Base-by-base conservation (phyloP, 2,113 vertebrate genomes). In the Sorex fumeus region DNA sequence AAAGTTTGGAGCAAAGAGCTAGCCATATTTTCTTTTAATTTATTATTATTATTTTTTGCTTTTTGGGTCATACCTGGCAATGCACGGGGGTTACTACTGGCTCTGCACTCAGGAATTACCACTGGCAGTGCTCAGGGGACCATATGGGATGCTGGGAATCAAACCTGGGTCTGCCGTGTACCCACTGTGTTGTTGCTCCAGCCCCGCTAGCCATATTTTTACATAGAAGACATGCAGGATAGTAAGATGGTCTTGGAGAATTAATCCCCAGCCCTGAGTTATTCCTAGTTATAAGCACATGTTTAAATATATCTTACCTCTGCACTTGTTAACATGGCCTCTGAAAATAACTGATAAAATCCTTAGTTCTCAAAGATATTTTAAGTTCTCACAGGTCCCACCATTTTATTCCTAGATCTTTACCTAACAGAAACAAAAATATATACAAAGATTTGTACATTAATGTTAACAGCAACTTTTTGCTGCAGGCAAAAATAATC, bases 311-410 rank as follows among this genome's bases (percentile, higher is more conserved):
- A n/a, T 87, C 43, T 77, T 6, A 86, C 12, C 18, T 40, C 30
- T 90, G 2, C 0, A 72, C 34, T 27, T 77, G 18, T 47, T 81
- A 85, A 86, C 23, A 92, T 36, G 27, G 13, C 10, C 12, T 82
- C 60, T 91, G 23, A 19, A 25, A 72, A 36, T 87, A 40, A 43
- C 21, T 69, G 79, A 89, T 60, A 90, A 94, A 84, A 36, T 60
- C 10, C 9, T 88, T 79, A 36, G 18, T 76, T 91, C 89, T 80
- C 23, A 87, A 87, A 94, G 21, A 60, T 88, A 43, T 57, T 70
- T 75, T 45, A 93, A 28, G 27, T 83, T 82, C 7, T 28, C 11
- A 62, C 43, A 32, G 23, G 87, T 12, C 8, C 40, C 74, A 70
- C 2, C 40, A 57, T 91, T 93, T 15, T 2, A 76, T 23, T 71